These are phyloP conservation scores for Hypselothyrea guttata DNA, from an alignment of 2,888 invertebrate species.

Conservation along the genomic window DNA sequence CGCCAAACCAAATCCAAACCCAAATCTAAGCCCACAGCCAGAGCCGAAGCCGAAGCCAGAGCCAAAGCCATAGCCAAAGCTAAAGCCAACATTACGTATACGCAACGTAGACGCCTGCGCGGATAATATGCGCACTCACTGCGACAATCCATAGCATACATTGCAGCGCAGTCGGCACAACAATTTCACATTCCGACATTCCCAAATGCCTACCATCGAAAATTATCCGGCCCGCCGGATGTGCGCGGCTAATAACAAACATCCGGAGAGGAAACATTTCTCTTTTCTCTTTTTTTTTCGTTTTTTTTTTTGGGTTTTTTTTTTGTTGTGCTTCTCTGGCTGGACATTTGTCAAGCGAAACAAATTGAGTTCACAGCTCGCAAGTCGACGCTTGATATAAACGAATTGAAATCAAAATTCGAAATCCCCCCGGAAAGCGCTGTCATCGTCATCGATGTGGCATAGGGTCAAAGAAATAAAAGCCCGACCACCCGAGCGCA, in stretches of 20 bases:
- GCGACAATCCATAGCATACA: slow-evolving; percentile 2
- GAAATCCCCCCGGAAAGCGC: slow-evolving; percentile 45
- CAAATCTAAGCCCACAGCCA: slow-evolving; percentile 21
- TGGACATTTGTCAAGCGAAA: slow-evolving; percentile 74
- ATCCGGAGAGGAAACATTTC: slow-evolving; percentile 78
- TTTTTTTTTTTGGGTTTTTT: neutral
- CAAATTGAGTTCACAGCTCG: slow-evolving; percentile 65
- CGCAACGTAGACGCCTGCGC: slow-evolving; percentile 58
- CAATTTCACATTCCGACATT: neutral
- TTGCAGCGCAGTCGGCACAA: slow-evolving; percentile 26
- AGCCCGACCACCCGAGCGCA: neutral
- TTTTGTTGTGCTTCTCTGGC: slow-evolving; percentile 46
- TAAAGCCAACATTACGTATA: slow-evolving; percentile 55
- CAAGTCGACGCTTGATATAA: slow-evolving; percentile 27
- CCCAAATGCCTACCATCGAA: slow-evolving; percentile 10
- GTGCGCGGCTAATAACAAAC: slow-evolving; percentile 77
- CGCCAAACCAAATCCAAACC: slow-evolving; percentile 23
- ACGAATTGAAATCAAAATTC: slow-evolving; percentile 56
- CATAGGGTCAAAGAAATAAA: slow-evolving; percentile 24
- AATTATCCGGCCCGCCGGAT: slow-evolving; percentile 66
- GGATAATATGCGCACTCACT: slow-evolving; percentile 70
- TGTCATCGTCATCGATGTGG: slow-evolving; percentile 35
- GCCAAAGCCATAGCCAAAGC: neutral
- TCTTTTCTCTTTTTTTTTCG: slow-evolving; percentile 5
- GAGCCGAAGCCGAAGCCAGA: neutral